phyloP scores from a whole-genome alignment of 2,113 vertebrate genomes.

The Mobula hypostoma region DNA sequence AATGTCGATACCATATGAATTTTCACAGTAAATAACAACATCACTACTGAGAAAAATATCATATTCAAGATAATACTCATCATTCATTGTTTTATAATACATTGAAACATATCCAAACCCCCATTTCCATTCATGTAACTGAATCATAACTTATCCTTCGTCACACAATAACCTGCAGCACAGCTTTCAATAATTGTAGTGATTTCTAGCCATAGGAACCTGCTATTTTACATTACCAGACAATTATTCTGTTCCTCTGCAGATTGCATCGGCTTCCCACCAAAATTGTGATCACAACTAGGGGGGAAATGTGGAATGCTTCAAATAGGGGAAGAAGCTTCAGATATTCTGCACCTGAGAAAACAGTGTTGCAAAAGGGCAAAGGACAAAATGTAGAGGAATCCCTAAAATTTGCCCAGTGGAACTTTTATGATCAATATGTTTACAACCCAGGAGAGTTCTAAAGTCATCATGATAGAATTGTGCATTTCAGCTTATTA shows the following conservation, averaged over 20 bases:
- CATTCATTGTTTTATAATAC: not conserved
- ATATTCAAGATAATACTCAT: not conserved
- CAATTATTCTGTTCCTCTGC: not conserved
- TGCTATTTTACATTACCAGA: not conserved
- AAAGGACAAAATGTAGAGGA: no score
- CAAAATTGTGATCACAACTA: not conserved
- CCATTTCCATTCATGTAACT: not conserved
- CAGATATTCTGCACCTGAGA: no score
- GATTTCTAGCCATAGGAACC: not conserved
- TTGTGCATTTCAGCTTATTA: not conserved
- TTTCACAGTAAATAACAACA: not conserved
- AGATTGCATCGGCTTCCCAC: no score
- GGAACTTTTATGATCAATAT: no score
- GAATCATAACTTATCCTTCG: not conserved
- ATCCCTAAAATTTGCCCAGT: no score
- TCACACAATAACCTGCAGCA: not conserved
- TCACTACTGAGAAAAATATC: not conserved
- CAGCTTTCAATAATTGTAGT: not conserved
- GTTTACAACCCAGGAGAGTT: no score
- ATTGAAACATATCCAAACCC: not conserved
- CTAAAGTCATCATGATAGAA: not conserved
- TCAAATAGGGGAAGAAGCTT: no score
- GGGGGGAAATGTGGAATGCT: no score
- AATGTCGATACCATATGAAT: not conserved
- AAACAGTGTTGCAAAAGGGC: no score